Base-by-base conservation (phyloP, 2,113 vertebrate species). In the Menidia beryllina region DNA sequence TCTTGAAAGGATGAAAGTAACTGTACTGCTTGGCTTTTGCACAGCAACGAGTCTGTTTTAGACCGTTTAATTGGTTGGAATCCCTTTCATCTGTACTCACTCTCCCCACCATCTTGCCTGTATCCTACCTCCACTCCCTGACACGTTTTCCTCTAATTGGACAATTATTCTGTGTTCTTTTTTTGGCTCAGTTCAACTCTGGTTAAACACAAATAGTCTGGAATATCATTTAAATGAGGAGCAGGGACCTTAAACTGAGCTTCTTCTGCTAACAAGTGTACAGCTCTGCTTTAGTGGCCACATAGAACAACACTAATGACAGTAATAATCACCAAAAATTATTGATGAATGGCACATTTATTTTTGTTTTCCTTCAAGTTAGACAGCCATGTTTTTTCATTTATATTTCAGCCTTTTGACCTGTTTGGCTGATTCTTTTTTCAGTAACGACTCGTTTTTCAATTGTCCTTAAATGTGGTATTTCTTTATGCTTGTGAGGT, bases 71-170 rank as follows among this genome's bases (percentile, higher is more conserved):
- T 92, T 88, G 85, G 80, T 75, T 79, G 66, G 68, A 87, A 83
- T 86, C 60, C 69, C 86, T 88, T 84, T 91, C 77, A 86, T 84
- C 63, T 81, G 56, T 70, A 73, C 78, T 38, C 38, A 9, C 62
- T 72, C 47, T 34, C 67, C 58, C 81, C 64, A 10, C 61, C 65
- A 51, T 74, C 39, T 60, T 82, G 20, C 50, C 57, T 64, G 21
- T 13, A 3, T 48, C 61, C 65, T 68, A 25, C 43, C 41, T 68
- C 57, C 75, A 55, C 79, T 56, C 64, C 59, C 62, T 85, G 76
- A 86, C 81, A 87, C 81, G 82, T 88, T 81, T 85, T 57, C 41
- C 73, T 83, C 65, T 90, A 93, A 90, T 91, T 91, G 85, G 88
- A 88, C 87, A 84, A 76, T 89, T 87, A 78, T 55, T 70, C 52